Conservation (phyloP, 2,113 vertebrate species). For the Labeo rohita region DNA sequence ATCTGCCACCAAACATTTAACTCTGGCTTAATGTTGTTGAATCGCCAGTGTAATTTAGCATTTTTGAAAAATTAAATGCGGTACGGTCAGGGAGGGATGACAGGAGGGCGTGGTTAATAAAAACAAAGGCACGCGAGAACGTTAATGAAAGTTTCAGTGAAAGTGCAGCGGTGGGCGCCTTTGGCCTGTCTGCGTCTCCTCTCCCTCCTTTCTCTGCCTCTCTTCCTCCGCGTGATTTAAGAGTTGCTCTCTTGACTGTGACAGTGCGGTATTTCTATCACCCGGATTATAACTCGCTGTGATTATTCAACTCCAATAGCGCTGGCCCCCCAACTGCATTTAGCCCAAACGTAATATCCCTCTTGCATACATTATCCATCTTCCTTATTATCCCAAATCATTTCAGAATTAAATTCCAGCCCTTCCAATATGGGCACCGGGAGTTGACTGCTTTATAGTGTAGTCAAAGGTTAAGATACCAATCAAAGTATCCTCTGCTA, state of each 20-base stretch:
- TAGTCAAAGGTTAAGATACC: constrained; percentile 99
- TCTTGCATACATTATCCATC: constrained; percentile 99
- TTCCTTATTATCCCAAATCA: constrained; percentile 97
- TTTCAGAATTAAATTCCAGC: constrained; percentile 97
- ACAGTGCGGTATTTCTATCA: constrained; percentile 98
- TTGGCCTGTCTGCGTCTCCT: constrained; percentile 54
- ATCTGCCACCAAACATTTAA: constrained; percentile 24
- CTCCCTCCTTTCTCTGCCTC: constrained; percentile 51
- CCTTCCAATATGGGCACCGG: constrained; percentile 91
- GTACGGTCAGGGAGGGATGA: not conserved
- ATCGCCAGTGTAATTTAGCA: not conserved
- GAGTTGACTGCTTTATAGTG: constrained; percentile 90
- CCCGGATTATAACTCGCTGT: constrained; percentile 92
- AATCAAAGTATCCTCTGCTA: constrained; percentile 96
- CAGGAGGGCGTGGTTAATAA: constrained; percentile 28
- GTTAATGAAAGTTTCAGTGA: constrained; percentile 59
- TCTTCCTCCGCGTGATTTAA: constrained; percentile 86
- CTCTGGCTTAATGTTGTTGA: not conserved
- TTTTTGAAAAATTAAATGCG: constrained; percentile 36
- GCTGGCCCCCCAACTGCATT: constrained; percentile 90
- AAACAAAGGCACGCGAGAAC: constrained; percentile 51
- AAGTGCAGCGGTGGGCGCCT: constrained; percentile 53
- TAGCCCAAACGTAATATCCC: constrained; percentile 99
- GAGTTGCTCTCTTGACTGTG: constrained; percentile 91
- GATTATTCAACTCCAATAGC: constrained; percentile 97